These are phyloP conservation scores for Ptychochromis oligacanthus DNA, from an alignment of 2,113 vertebrate genomes.

Conservation along the genomic window DNA sequence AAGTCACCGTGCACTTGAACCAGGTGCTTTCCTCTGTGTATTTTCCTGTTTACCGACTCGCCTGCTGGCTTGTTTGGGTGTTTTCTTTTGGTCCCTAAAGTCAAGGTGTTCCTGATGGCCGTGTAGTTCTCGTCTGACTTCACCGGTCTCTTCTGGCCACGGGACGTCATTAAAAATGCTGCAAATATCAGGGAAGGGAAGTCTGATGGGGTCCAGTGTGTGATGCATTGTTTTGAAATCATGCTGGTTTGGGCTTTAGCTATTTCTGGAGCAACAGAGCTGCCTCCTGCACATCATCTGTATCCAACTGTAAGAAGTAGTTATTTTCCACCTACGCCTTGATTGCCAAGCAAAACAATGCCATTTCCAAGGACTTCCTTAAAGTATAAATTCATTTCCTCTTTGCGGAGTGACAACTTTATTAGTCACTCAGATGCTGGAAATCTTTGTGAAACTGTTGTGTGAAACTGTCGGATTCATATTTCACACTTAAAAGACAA, in stretches of 20 bases:
- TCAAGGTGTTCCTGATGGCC: conserved; percentile 72
- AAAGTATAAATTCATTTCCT: conserved; percentile 61
- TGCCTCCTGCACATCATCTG: conserved; percentile 56
- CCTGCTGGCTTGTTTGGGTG: conserved; percentile 70
- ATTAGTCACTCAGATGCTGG: conserved; percentile 19
- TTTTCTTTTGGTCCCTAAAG: conserved; percentile 76
- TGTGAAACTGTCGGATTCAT: neutral
- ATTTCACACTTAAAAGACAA: neutral
- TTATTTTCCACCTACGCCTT: conserved; percentile 62
- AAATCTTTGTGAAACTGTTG: conserved; percentile 11
- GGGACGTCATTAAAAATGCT: conserved; percentile 74
- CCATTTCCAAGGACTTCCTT: conserved; percentile 65
- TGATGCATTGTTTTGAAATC: conserved; percentile 73
- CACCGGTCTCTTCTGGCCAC: conserved; percentile 49
- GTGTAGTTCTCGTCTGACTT: conserved; percentile 54
- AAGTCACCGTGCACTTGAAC: conserved; percentile 62
- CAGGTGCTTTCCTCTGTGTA: conserved; percentile 76
- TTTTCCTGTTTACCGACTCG: conserved; percentile 81
- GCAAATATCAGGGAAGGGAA: conserved; percentile 73
- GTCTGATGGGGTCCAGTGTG: conserved; percentile 62
- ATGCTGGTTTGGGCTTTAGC: conserved; percentile 49
- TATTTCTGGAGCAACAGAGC: conserved; percentile 68
- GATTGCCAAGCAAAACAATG: conserved; percentile 71
- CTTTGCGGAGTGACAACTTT: conserved; percentile 16
- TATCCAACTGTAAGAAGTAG: conserved; percentile 45